Evolutionary conservation across 2,113 vertebrate species (phyloP).

Genomic region (Lycocorax pyrrhopterus): DNA sequence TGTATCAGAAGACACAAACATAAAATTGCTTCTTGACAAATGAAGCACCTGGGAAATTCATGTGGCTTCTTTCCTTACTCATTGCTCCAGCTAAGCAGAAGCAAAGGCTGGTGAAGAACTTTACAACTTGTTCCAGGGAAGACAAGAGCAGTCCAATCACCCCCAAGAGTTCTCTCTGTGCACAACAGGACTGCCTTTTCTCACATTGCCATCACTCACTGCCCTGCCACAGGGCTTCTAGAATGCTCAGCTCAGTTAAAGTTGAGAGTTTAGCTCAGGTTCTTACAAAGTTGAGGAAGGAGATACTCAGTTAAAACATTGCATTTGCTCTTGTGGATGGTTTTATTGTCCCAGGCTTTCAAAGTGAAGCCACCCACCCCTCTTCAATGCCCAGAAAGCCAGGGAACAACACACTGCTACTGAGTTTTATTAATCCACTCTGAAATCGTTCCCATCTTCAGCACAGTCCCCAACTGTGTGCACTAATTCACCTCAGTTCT

Average conservation of each 20-base stretch:
- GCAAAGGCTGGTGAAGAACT: neutral
- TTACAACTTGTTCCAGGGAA: neutral
- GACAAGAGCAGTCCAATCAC: neutral
- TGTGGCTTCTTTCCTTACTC: neutral
- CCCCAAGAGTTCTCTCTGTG: no score
- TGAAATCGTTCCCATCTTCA: neutral
- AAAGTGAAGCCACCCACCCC: neutral
- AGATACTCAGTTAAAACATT: neutral
- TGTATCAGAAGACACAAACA: neutral
- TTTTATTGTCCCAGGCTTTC: neutral
- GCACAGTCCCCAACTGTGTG: fast-evolving
- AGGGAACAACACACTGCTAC: neutral
- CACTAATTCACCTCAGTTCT: neutral
- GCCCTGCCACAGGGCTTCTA: neutral
- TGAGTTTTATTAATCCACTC: neutral
- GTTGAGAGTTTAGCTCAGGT: neutral
- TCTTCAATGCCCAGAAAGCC: neutral
- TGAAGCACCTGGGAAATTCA: neutral
- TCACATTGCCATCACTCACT: neutral
- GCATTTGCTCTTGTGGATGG: fast-evolving
- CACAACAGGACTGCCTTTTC: neutral
- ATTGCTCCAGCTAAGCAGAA: neutral
- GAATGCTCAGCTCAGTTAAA: neutral
- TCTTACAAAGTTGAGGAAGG: neutral
- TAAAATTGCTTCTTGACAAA: neutral